Evolutionary conservation across 1,140 invertebrate genomes (phyloP), one percentile per base, ranked within the genome.

Genomic region (Manduca sexta): DNA sequence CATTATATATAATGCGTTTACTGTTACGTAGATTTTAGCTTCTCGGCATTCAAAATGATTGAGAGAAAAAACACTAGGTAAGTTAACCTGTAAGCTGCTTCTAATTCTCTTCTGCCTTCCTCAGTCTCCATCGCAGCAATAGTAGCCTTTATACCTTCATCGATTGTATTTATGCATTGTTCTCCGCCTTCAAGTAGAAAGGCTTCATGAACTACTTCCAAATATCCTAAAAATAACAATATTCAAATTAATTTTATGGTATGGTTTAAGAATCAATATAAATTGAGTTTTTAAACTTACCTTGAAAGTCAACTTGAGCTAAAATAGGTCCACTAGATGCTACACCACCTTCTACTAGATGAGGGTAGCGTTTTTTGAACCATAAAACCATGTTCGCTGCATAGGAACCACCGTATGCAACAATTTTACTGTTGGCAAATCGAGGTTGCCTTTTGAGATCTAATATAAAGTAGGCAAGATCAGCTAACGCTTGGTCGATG

Each of bases 341-440:
- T 1, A 94, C 88, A 21, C 91, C 88, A 12, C 91, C 88, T 75
- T 91, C 51, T 1, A 92, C 89, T 0, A 94, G 78, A 64, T 95
- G 90, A 2, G 94, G 94, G 67, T 95, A 95, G 48, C 93, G 90
- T 18, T 92, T 78, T 53, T 93, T 88, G 35, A 92, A 88, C 93
- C 93, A 95, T 8, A 92, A 87, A 8, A 91, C 92, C 85, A 96
- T 89, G 17, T 88, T 90, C 46, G 92, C 94, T n/a, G 93, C 90
- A 65, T 96, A 96, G 4, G 93, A 95, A 15, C 93, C 93, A 15
- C 94, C 94, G 40, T 79, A 83, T 12, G 83, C 34, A 4, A 85
- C 59, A 0, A 85, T 57, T 85, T 89, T 76, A 84, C 88, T 67
- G 29, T 82, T 56, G 0, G 63, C 64, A 44, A 85, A 86, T 1